Evolutionary conservation across 2,888 invertebrate genomes (phyloP), one percentile per base, ranked within the genome.

Genomic region (Aspidiotus rigidus): DNA sequence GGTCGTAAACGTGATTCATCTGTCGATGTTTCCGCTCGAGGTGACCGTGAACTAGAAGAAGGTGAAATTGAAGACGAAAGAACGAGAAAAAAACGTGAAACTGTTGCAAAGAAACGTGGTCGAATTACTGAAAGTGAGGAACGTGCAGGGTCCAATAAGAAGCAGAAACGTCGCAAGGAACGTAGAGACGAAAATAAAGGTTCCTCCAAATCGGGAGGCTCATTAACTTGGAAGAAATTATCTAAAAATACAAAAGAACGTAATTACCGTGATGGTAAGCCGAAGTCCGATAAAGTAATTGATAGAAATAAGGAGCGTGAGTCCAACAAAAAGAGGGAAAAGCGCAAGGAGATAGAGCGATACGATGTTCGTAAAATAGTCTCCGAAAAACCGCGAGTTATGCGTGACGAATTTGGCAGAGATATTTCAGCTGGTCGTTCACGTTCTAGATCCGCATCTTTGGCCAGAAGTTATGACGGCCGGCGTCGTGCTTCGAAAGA

Each of bases 311-410:
- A 74, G 49, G 76, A 75, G 71, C 76, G 73, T 71, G 74, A 76
- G 57, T 75, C 74, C 73, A 72, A 74, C 9, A 77, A 75, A 71
- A 82, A 80, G 73, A 81, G 81, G 72, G 83, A 84, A 69, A 89
- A 86, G 75, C 82, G 90, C 15, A 87, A 89, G 75, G 91, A 92
- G 75, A 79, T 93, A 63, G 88, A 88, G 74, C 82, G 92, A 5
- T 93, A 93, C 77, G 87, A 91, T 79, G 91, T 92, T 10, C 82
- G 92, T 55, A 86, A 87, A 72, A 80, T 92, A 15, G 86, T 92
- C 9, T 83, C 86, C 7, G 87, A 87, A 72, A 85, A 85, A 74
- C 84, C 85, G 0, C 83, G 70, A 80, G 82, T 49, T 80, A 83
- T 69, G 66, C 57, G 87, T 78, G 90, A 90, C 78, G 84, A 87